Conservation (phyloP, 2,888 invertebrate species). For the Palloptera scutellata region DNA sequence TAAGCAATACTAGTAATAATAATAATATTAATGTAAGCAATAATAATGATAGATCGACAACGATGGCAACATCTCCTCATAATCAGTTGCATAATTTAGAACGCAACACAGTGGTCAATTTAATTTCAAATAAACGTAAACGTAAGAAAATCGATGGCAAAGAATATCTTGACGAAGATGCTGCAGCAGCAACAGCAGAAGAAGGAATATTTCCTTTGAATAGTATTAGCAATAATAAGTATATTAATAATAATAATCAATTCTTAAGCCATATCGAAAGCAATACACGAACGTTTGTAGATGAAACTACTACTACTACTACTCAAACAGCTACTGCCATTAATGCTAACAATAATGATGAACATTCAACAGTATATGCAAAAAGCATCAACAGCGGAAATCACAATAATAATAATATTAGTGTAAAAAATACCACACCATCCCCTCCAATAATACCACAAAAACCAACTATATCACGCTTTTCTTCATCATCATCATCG, state of each 20-base stretch:
- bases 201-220: conserved; percentile 36
- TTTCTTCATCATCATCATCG: conserved; percentile 33
- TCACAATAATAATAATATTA: conserved; percentile 22
- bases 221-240: conserved; percentile 49
- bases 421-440: conserved; percentile 19
- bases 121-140: conserved; percentile 40
- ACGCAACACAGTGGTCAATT: conserved; percentile 41
- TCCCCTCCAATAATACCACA: conserved; percentile 7
- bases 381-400: conserved; percentile 18
- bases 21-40: neutral
- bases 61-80: conserved; percentile 25
- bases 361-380: conserved; percentile 28
- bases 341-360: neutral
- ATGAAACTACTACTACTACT: neutral
- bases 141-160: conserved; percentile 38
- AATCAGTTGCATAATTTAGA: conserved; percentile 37
- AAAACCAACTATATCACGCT: conserved; percentile 18
- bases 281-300: conserved; percentile 15
- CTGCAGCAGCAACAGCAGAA: conserved; percentile 6
- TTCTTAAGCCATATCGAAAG: conserved; percentile 16
- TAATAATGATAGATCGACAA: conserved; percentile 1
- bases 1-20: neutral
- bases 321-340: neutral
- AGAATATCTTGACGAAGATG: conserved; percentile 12
- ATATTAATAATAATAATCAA: conserved; percentile 36